phyloP scores from a whole-genome alignment of 2,797 vertebrate genomes.

The Antrozous pallidus region DNA sequence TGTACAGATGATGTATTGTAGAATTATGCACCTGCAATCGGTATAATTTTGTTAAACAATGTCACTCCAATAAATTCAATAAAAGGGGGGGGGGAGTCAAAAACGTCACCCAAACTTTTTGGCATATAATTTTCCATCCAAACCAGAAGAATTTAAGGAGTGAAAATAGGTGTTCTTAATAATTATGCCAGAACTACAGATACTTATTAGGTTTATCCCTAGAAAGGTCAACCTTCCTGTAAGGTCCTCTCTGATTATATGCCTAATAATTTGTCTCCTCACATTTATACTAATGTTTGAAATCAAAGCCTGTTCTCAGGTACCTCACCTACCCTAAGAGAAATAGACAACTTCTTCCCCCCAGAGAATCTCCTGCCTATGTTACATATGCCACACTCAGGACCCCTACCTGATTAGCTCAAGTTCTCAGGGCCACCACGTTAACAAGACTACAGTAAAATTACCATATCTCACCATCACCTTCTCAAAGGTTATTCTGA shows the following conservation, averaged over 20 bases:
- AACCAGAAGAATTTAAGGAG: background rate
- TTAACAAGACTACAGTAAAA: background rate
- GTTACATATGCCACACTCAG: background rate
- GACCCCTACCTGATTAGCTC: background rate
- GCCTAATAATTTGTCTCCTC: background rate
- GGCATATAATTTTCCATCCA: background rate
- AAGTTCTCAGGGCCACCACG: background rate
- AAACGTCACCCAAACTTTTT: background rate
- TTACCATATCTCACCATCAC: background rate
- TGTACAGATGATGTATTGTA: background rate
- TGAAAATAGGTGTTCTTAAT: background rate
- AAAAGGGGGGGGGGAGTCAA: background rate
- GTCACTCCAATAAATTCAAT: background rate
- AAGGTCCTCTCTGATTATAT: background rate
- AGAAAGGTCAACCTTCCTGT: background rate
- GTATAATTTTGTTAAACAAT: background rate
- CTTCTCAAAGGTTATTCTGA: background rate
- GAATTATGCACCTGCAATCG: background rate
- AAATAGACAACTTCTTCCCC: background rate
- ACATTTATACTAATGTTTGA: background rate
- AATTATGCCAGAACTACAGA: background rate
- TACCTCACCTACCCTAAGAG: constrained; percentile 12
- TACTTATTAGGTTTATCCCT: background rate
- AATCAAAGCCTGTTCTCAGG: background rate
- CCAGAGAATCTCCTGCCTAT: background rate